Base-by-base conservation (phyloP, 1,140 invertebrate species). In the Planococcus citri region DNA sequence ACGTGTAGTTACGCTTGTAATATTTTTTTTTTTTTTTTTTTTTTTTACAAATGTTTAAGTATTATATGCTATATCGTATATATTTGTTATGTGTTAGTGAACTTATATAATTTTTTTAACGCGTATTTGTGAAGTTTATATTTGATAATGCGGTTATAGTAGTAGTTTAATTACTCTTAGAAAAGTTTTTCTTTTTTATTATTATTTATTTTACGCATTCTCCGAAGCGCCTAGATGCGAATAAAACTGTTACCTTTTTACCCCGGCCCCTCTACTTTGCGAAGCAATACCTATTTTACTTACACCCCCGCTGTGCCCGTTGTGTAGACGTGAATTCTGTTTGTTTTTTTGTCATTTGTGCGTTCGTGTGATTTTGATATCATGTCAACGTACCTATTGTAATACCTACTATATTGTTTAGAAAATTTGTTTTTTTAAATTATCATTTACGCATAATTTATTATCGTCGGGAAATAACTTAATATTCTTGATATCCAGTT, bases 311-410 rank as follows among this genome's bases (percentile, higher is more conserved):
- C 17, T 12, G 29, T 33, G 29, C 17, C 17, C 41, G 41, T 51
- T 17, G n/a, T n/a, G n/a, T n/a, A n/a, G 17, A 51, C 41, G 17
- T 51, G 41, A 51, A 9, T 51, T 51, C 10, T 51, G 6, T 51
- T 12, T 33, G 12, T 33, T 12, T 33, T 33, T 33, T 12, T 33
- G 29, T 33, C n/a, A 33, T 33, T 6, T 33, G 29, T 33, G 3
- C 3, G 12, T 33, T 6, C 29, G 17, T 51, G 41, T 51, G 41
- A 51, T 51, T 33, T 51, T 51, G 41, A 51, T 51, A 51, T 51
- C 41, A n/a, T 51, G 41, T 51, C 41, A 51, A 51, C 41, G 41
- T 51, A 51, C n/a, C n/a, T n/a, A n/a, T n/a, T n/a, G n/a, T n/a
- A n/a, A n/a, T n/a, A n/a, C n/a, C n/a, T n/a, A n/a, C 17, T 51